A percentile compares a stretch with the other conserved stretches of the same genome.
Conservation (phyloP, 2,113 vertebrate genomes). For the Beaufortia kweichowensis region DNA sequence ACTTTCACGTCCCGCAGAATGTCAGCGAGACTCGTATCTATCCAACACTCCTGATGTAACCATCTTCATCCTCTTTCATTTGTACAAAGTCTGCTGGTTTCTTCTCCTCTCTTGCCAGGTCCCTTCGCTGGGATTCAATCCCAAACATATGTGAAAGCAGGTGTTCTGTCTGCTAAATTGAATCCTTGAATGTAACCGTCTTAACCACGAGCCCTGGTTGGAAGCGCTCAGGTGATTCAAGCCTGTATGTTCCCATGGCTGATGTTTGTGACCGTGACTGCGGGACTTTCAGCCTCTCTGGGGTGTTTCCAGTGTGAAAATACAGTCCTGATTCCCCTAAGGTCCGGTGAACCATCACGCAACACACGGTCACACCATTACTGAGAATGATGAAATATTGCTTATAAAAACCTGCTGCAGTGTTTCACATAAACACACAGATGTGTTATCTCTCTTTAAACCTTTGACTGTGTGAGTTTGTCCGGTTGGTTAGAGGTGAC, state of each 20-base stretch:
- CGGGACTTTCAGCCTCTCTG: not conserved
- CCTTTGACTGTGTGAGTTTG: slow-evolving; percentile 59
- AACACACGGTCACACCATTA: not conserved
- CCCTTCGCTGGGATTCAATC: slow-evolving; percentile 62
- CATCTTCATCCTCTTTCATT: slow-evolving; percentile 17
- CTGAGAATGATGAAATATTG: not conserved
- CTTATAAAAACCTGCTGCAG: not conserved
- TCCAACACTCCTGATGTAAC: not conserved
- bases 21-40: not conserved
- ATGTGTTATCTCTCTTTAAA: slow-evolving; percentile 58
- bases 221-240: slow-evolving; percentile 16
- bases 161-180: slow-evolving; percentile 67
- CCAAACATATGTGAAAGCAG: slow-evolving; percentile 71
- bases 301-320: not conserved
- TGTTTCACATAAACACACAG: not conserved
- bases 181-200: slow-evolving; percentile 67
- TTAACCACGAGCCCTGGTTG: slow-evolving; percentile 52
- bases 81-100: slow-evolving; percentile 11
- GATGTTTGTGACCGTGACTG: slow-evolving; percentile 20
- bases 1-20: not conserved
- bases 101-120: slow-evolving; percentile 50
- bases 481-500: slow-evolving; percentile 66
- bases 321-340: not conserved
- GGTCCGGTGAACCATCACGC: not conserved
- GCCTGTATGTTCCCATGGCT: slow-evolving; percentile 21